Evolutionary conservation across 1,140 invertebrate species (phyloP).

Genomic region (Dendroctonus valens): DNA sequence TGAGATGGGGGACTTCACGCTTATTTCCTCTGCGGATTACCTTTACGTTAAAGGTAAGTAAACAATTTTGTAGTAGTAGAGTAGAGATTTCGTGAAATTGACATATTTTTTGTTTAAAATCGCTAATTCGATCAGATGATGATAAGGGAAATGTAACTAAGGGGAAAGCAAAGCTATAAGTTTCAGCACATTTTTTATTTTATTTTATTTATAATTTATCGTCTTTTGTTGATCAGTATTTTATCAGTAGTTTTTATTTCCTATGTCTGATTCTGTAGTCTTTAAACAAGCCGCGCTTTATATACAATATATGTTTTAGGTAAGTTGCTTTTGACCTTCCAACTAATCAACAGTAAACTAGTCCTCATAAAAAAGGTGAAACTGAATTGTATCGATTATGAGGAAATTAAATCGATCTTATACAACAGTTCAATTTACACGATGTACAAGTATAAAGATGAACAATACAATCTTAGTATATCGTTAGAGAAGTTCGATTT

Average conservation of each 20-base stretch:
- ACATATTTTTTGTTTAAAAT: no score
- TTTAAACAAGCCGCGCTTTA: neutral
- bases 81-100: no score
- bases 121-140: no score
- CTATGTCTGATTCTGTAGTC: neutral
- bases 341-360: conserved; percentile 20
- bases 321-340: conserved; percentile 36
- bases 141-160: no score
- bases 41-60: conserved; percentile 43
- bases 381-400: conserved; percentile 19
- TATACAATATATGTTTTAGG: conserved; percentile 28
- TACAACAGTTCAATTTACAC: conserved; percentile 39
- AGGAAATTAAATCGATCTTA: conserved; percentile 34
- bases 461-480: neutral
- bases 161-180: no score
- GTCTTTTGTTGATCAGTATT: no score
- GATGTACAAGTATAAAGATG: conserved; percentile 34
- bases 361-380: conserved; percentile 11
- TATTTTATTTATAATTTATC: no score
- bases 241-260: conserved; percentile 2
- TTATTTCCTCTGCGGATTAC: conserved; percentile 36
- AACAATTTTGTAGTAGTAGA: no score
- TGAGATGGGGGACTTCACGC: conserved; percentile 28
- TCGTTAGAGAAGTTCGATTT: no score
- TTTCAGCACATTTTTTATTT: no score